Evolutionary conservation across 2,888 invertebrate species (phyloP), one percentile per base, ranked within the genome.

Genomic region (Campoplex nolae): DNA sequence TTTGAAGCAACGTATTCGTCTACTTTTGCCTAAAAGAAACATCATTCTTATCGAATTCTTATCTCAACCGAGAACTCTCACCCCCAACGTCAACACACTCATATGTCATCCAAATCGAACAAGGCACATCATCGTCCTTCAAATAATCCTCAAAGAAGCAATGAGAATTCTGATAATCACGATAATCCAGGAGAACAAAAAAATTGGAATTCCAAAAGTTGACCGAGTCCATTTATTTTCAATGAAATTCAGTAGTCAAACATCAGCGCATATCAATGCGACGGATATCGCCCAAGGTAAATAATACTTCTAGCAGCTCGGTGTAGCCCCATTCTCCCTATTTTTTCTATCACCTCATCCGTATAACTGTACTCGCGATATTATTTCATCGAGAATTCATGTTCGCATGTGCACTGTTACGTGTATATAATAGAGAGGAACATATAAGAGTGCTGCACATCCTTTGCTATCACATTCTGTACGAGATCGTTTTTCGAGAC

Each of bases 331-430:
- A 18, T 71, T 8, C 45, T 70, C 8, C 28, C 38, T 35, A 23
- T 58, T 75, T 42, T 74, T 42, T 45, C 62, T 3, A 51, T 11
- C 16, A 58, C 23, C 42, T 18, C 42, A 7, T 48, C 62, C 23
- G 18, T 58, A 71, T 38, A 83, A 58, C 71, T 58, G 9, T 88
- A 88, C 56, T 79, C 85, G 80, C 86, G 76, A 87, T 87, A 90
- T 90, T 90, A 91, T 91, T 90, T 87, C 84, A 86, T 83, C 85
- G 88, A 62, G 62, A 62, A 76, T 76, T 76, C 62, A 76, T 62
- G 45, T 32, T 45, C 38, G 42, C 45, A 58, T 51, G 42, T 58
- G 56, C 62, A 62, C 28, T 16, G 45, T 28, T 32, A 35, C 35
- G 54, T 67, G 54, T 13, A 23, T 23, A 56, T 56, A 71, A 71